Conservation (phyloP, 1,140 invertebrate species). For the Bombus pyrosoma region DNA sequence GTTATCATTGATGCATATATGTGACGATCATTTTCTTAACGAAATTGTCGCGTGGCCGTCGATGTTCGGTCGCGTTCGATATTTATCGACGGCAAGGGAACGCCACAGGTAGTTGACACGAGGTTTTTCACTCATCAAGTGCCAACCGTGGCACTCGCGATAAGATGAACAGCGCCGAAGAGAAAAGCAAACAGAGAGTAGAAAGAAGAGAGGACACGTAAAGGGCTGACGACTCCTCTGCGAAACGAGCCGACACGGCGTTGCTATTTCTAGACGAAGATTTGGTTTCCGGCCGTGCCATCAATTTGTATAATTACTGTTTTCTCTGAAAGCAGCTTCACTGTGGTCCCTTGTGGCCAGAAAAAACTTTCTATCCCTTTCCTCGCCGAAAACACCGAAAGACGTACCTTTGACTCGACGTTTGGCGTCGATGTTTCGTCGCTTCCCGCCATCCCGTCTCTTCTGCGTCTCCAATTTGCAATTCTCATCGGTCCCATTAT, state of each 20-base stretch:
- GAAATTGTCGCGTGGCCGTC: neutral
- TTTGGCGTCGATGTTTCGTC: neutral
- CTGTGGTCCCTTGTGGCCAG: constrained; percentile 15
- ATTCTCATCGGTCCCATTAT: constrained; percentile 1
- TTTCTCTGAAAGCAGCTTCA: constrained; percentile 65
- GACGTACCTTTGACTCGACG: constrained; percentile 7
- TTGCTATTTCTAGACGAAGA: constrained; percentile 72
- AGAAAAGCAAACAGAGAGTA: constrained; percentile 8
- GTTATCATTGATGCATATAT: neutral
- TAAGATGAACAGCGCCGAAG: neutral
- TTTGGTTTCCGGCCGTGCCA: constrained; percentile 64
- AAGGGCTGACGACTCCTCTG: constrained; percentile 56
- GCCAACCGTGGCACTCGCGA: neutral
- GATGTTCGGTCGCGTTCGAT: neutral
- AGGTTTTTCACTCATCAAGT: constrained; percentile 13
- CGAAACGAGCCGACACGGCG: constrained; percentile 39
- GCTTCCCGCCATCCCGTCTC: neutral
- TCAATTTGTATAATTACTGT: constrained; percentile 70
- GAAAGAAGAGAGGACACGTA: constrained; percentile 5
- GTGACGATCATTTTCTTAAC: neutral
- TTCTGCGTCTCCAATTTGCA: neutral
- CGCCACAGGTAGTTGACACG: constrained; percentile 40
- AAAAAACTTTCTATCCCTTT: constrained; percentile 12
- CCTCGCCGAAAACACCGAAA: neutral
- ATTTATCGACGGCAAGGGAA: neutral